Evolutionary conservation across 2,888 invertebrate genomes (phyloP), one percentile per base, ranked within the genome.

Genomic region (Coelopa pilipes): DNA sequence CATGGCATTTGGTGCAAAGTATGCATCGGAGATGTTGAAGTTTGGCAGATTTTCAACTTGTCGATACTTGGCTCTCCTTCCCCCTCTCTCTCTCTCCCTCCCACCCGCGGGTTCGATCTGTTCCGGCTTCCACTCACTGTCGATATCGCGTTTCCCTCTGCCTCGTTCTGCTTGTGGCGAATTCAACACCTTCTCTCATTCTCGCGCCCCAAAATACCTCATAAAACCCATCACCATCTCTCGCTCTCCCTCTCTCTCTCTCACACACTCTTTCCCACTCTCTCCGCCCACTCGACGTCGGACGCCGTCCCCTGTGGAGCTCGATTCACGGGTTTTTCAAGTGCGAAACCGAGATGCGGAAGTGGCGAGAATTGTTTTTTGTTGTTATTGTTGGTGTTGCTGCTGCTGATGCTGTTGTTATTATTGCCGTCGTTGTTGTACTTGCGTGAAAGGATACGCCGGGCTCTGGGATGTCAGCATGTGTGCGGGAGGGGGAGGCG

Each of bases 31-130:
- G 63, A 46, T 63, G 63, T 63, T 63, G 63, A 63, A 46, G 47
- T 63, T 63, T 63, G 63, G 45, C 66, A 66, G 66, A 66, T 66
- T 66, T 66, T 66, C 66, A 66, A 50, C 50, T 66, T 66, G 66
- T 50, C 49, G 66, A 59, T 59, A 59, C 13, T 24, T 19, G 49
- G 21, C 13, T 50, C 13, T 10, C 17, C 7, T 34, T 34, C 34
- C 34, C 34, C 7, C 7, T 34, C 7, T 7, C 34, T 34, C 34
- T 34, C 7, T 2, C 34, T 34, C 34, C 34, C 7, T 34, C 34
- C 34, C 7, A 4, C 7, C 2, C 34, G n/a, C n/a, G n/a, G n/a
- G n/a, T n/a, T n/a, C 34, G 7, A 34, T 34, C 34, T 34, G 4
- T 57, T 21, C 10, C 21, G n/a, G 17, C 17, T n/a, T 21, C 15